Evolutionary conservation across 2,113 vertebrate genomes (phyloP).

Genomic region (Colossoma macropomum): DNA sequence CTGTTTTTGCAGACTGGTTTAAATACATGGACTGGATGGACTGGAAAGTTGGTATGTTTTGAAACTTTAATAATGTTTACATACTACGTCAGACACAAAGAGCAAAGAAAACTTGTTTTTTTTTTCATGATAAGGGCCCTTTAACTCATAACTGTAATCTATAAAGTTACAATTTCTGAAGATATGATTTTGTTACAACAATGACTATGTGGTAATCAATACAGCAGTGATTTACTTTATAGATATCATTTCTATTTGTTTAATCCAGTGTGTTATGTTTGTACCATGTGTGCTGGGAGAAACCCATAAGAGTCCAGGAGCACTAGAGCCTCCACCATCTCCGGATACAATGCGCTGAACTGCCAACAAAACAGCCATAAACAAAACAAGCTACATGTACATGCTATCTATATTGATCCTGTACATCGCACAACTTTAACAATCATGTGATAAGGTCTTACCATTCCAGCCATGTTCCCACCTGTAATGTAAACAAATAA

Average conservation of each 20-base stretch:
- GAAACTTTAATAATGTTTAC: too few species aligned
- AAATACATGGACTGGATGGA: too few species aligned
- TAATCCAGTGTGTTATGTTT: not conserved
- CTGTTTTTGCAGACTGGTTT: too few species aligned
- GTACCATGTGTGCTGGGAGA: conserved; percentile 71
- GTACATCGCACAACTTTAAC: not conserved
- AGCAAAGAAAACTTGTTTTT: too few species aligned
- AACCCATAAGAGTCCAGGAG: conserved; percentile 84
- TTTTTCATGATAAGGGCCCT: too few species aligned
- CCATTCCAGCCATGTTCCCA: conserved; percentile 81
- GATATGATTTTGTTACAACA: too few species aligned
- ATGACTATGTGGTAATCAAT: not conserved
- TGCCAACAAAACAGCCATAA: conserved; percentile 58
- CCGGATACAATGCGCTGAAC: conserved; percentile 88
- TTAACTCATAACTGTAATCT: too few species aligned
- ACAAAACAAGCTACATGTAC: not conserved
- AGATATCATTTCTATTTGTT: not conserved
- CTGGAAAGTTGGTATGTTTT: too few species aligned
- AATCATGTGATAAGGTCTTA: conserved; percentile 62
- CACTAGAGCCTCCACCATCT: conserved; percentile 88
- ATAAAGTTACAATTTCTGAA: not conserved
- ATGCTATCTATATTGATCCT: not conserved
- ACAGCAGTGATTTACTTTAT: not conserved
- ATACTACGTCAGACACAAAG: too few species aligned
- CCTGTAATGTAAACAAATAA: conserved; percentile 71